Percentiles rank a stretch among this genome's conserved stretches.
Evolutionary conservation across 2,888 invertebrate species (phyloP).

Genomic region (Perdita meconis): DNA sequence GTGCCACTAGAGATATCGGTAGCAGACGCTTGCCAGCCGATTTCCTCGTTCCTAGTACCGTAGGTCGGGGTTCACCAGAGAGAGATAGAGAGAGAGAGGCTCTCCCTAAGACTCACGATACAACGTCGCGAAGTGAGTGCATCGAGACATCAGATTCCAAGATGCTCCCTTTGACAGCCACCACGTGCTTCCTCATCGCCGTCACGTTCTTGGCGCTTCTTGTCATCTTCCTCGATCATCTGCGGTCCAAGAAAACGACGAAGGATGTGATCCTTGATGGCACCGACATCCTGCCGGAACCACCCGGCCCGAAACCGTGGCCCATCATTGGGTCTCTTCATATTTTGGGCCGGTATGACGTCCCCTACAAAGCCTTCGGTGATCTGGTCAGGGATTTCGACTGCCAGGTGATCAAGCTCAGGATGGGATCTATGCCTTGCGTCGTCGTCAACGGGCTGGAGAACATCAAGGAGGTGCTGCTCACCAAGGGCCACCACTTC

Average conservation of each 20-base stretch:
- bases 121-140: constrained; percentile 9
- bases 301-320: constrained; percentile 86
- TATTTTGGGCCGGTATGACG: constrained; percentile 86
- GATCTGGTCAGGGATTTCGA: constrained; percentile 85
- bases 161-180: constrained; percentile 72
- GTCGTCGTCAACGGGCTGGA: constrained; percentile 87
- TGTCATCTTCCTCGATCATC: constrained; percentile 74
- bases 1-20: background rate
- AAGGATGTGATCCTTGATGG: constrained; percentile 60
- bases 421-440: constrained; percentile 86
- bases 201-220: constrained; percentile 69
- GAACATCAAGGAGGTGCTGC: constrained; percentile 86
- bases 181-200: constrained; percentile 76
- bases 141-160: background rate
- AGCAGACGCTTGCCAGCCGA: background rate
- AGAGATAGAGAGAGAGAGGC: too few species aligned
- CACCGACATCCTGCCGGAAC: constrained; percentile 75
- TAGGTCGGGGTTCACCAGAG: constrained; percentile 39
- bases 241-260: constrained; percentile 58
- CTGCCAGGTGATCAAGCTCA: constrained; percentile 86
- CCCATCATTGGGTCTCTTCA: constrained; percentile 87
- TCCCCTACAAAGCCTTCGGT: constrained; percentile 87
- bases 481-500: constrained; percentile 87
- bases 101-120: constrained; percentile 41
- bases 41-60: constrained; percentile 15